Evolutionary conservation across 2,113 vertebrate genomes (phyloP).

Genomic region (Phyllopteryx taeniolatus): DNA sequence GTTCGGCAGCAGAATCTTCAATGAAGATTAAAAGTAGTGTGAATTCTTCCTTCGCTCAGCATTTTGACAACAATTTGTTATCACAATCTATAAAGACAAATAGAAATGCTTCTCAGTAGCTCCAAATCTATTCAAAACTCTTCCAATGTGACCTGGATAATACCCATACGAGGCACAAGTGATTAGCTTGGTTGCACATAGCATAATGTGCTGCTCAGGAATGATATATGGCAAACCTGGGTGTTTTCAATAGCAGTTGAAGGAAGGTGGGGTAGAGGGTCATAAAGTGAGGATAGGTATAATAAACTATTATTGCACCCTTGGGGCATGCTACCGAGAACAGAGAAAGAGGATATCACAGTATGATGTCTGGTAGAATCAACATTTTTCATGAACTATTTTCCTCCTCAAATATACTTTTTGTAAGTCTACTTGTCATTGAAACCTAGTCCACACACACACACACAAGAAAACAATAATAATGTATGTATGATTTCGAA

Average conservation of each 20-base stretch:
- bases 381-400: slow-evolving; percentile 41
- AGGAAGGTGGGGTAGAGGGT: slow-evolving; percentile 51
- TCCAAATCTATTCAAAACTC: slow-evolving; percentile 42
- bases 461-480: not conserved
- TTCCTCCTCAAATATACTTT: slow-evolving; percentile 31
- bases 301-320: slow-evolving; percentile 80
- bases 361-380: slow-evolving; percentile 53
- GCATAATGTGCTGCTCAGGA: slow-evolving; percentile 64
- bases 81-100: slow-evolving; percentile 50
- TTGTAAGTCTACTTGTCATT: slow-evolving; percentile 27
- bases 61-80: not conserved
- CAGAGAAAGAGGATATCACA: slow-evolving; percentile 59
- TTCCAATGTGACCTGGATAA: slow-evolving; percentile 49
- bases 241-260: slow-evolving; percentile 77
- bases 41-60: not conserved
- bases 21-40: no score
- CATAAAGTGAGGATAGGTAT: slow-evolving; percentile 71
- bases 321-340: slow-evolving; percentile 64
- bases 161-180: slow-evolving; percentile 28
- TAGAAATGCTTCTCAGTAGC: slow-evolving; percentile 50
- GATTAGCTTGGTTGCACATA: slow-evolving; percentile 56
- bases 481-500: not conserved
- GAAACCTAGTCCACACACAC: slow-evolving; percentile 7
- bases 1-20: not conserved
- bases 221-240: slow-evolving; percentile 66